phyloP scores from a whole-genome alignment of 2,797 vertebrate genomes.

The Myiotriccus ornatus region DNA sequence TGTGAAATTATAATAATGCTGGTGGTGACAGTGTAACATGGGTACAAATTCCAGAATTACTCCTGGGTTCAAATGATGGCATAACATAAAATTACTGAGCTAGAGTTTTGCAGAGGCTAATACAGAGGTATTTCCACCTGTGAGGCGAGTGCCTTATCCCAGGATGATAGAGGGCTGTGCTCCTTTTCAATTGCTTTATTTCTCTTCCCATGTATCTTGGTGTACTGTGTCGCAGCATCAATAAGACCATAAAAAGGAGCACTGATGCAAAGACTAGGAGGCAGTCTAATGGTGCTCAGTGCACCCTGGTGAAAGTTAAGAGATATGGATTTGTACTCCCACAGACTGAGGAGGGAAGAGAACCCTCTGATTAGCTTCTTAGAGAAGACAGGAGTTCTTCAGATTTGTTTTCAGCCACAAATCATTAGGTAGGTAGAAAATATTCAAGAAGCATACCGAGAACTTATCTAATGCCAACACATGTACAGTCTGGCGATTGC shows the following conservation, averaged over 20 bases:
- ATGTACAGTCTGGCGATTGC: slow-evolving; percentile 10
- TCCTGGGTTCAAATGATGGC: neutral
- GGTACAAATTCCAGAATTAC: neutral
- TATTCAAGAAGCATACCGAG: neutral
- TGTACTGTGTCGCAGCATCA: neutral
- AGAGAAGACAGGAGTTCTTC: neutral
- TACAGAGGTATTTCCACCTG: neutral
- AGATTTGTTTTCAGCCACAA: neutral
- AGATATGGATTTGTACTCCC: neutral
- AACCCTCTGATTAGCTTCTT: neutral
- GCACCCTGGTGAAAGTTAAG: neutral
- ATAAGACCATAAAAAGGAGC: neutral
- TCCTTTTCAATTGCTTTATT: neutral
- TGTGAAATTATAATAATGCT: neutral
- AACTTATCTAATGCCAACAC: neutral
- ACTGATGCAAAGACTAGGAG: neutral
- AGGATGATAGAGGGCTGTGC: neutral
- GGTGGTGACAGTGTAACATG: neutral
- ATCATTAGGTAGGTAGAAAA: neutral
- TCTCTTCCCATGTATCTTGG: neutral
- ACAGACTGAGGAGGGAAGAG: neutral
- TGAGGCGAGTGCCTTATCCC: neutral
- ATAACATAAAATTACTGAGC: neutral
- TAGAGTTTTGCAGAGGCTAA: neutral
- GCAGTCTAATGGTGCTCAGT: neutral